Conservation (phyloP, 2,797 vertebrate genomes). For the Galaxias olidus region DNA sequence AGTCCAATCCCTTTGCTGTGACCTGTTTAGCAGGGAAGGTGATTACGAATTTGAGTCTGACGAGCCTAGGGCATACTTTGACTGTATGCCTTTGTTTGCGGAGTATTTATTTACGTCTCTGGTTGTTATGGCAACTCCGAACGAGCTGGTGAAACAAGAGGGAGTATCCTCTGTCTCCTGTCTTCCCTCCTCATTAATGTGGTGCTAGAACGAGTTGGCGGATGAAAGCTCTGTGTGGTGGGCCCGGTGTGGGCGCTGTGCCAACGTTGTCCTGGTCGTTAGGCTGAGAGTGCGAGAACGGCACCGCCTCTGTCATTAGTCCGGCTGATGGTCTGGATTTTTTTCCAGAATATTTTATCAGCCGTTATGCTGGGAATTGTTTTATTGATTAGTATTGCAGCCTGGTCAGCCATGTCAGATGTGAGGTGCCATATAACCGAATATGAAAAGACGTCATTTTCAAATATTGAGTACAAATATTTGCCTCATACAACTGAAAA, state of each 20-base stretch:
- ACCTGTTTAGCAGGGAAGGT: constrained; percentile 4
- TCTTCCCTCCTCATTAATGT: constrained; percentile 29
- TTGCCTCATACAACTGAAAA: too few species aligned
- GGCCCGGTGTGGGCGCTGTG: constrained; percentile 19
- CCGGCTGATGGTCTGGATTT: neutral
- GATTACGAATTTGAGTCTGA: neutral
- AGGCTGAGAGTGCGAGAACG: neutral
- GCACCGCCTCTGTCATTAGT: neutral
- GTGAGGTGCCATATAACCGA: too few species aligned
- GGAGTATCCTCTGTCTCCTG: neutral
- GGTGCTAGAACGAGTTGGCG: constrained; percentile 23
- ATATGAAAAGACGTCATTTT: too few species aligned
- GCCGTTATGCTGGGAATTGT: neutral
- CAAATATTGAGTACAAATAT: too few species aligned
- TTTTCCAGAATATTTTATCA: neutral
- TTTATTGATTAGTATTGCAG: too few species aligned
- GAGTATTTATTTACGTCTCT: neutral
- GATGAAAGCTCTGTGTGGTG: constrained; percentile 13
- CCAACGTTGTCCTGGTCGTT: constrained; percentile 24
- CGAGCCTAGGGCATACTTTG: neutral
- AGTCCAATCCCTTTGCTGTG: neutral
- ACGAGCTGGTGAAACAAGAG: constrained; percentile 10
- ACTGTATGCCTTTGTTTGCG: neutral
- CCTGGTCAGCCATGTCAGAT: too few species aligned
- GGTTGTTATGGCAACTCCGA: neutral